Percentiles rank a stretch among this genome's conserved stretches.
phyloP scores from a whole-genome alignment of 2,888 invertebrate genomes.

The Drosophila percnosoma region DNA sequence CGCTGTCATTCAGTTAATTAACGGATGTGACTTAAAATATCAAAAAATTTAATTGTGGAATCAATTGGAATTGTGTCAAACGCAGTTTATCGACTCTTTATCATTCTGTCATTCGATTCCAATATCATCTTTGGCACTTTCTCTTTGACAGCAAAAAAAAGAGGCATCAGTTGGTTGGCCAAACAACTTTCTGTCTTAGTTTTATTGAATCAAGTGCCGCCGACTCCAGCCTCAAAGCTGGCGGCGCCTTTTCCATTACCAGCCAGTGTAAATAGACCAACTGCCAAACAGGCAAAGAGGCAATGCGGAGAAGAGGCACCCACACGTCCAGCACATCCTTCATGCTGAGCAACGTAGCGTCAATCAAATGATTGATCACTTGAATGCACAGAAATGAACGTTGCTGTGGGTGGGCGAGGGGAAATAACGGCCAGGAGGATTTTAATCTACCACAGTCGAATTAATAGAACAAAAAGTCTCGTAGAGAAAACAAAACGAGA shows the following conservation, averaged over 20 bases:
- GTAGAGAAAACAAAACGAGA: conserved; percentile 18
- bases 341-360: conserved; percentile 60
- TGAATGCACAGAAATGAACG: conserved; percentile 51
- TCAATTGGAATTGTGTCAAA: not conserved
- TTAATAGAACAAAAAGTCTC: conserved; percentile 64
- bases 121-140: conserved; percentile 18
- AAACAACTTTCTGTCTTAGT: conserved; percentile 57
- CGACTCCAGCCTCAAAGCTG: conserved; percentile 1
- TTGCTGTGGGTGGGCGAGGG: not conserved
- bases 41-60: not conserved
- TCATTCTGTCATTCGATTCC: not conserved
- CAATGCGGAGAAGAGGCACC: conserved; percentile 24
- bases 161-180: conserved; percentile 32
- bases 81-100: not conserved
- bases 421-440: conserved; percentile 39
- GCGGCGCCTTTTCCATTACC: conserved; percentile 27
- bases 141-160: conserved; percentile 3
- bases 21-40: not conserved
- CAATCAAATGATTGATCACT: conserved; percentile 78
- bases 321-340: conserved; percentile 49
- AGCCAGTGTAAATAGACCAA: conserved; percentile 27
- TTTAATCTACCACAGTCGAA: conserved; percentile 67
- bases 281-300: conserved; percentile 18
- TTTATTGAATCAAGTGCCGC: conserved; percentile 59
- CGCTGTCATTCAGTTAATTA: not conserved